A percentile compares a stretch with the other conserved stretches of the same genome.
phyloP scores from a whole-genome alignment of 1,140 invertebrate genomes.

The Heliconius eleuchia region DNA sequence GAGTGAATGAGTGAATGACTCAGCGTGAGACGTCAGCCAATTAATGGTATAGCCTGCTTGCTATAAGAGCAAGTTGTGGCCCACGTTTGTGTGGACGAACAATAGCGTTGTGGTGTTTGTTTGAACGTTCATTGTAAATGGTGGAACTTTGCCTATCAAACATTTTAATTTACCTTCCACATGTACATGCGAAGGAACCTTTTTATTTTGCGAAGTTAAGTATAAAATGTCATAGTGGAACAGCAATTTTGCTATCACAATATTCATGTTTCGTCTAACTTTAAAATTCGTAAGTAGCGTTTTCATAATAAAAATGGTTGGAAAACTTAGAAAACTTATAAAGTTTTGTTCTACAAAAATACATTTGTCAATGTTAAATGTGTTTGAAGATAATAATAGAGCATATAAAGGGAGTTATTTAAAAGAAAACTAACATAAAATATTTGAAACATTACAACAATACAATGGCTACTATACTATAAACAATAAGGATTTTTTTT shows the following conservation, averaged over 20 bases:
- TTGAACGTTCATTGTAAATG: neutral
- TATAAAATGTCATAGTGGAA: neutral
- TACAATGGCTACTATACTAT: neutral
- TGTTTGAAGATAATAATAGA: slow-evolving; percentile 15
- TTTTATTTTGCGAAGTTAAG: neutral
- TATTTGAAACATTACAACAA: neutral
- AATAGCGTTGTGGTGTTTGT: slow-evolving; percentile 48
- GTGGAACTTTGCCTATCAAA: neutral
- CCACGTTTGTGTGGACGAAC: slow-evolving; percentile 59
- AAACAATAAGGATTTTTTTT: neutral
- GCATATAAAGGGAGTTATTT: neutral
- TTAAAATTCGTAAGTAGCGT: neutral
- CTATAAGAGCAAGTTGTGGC: slow-evolving; percentile 40
- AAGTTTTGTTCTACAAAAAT: slow-evolving; percentile 24
- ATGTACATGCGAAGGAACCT: neutral
- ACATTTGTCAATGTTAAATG: slow-evolving; percentile 22
- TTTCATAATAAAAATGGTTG: neutral
- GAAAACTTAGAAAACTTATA: slow-evolving; percentile 10
- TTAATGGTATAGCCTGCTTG: slow-evolving; percentile 35
- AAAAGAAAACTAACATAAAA: neutral
- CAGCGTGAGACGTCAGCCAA: slow-evolving; percentile 60
- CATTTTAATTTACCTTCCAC: slow-evolving; percentile 1
- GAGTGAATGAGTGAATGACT: slow-evolving; percentile 64
- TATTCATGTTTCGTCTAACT: neutral
- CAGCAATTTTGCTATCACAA: neutral